Evolutionary conservation across 2,797 vertebrate species (phyloP), one percentile per base, ranked within the genome.

Genomic region (Pseudochromis fuscus): DNA sequence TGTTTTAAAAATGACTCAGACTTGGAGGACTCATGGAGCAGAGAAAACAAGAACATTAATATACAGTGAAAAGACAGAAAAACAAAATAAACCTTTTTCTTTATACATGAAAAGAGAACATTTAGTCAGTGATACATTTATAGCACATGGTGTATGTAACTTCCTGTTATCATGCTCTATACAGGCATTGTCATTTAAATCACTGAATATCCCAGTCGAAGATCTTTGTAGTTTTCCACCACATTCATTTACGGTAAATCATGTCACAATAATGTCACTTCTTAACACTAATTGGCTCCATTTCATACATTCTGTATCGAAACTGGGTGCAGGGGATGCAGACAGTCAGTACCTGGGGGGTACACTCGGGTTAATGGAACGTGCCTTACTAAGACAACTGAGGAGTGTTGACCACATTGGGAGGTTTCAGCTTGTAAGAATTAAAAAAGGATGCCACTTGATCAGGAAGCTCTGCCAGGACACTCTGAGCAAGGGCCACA

Each of bases 401-500:
- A 30, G 78, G 28, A 3, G 2, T 19, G 10, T 1, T n/a, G 61
- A 75, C 37, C 81, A 87, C 30, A 71, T 94, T 82, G 55, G 91
- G 95, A 46, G 96, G 96, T 8, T 94, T 95, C 57, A 96, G 90
- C 68, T 95, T 96, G 89, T 92, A 95, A 4, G 91, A 92, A 63
- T 93, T 96, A 90, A 97, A 97, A 90, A 96, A 97, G 80, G 91
- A 95, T 24, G 95, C 82, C 77, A 96, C 93, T 89, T 97, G 96
- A 87, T 97, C 96, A 50, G 96, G 96, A 59, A 97, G 87, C 88
- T 97, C 96, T 0, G 96, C 96, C 88, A 97, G 88, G 73, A 97
- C 95, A 68, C 95, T 94, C 78, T 97, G 96, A 0, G 95, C 93
- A 8, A 97, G 94, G 2, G 96, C 95, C 91, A 95, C 90, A 10